Conservation (phyloP, 2,797 vertebrate genomes). For the Scolopax rusticola region DNA sequence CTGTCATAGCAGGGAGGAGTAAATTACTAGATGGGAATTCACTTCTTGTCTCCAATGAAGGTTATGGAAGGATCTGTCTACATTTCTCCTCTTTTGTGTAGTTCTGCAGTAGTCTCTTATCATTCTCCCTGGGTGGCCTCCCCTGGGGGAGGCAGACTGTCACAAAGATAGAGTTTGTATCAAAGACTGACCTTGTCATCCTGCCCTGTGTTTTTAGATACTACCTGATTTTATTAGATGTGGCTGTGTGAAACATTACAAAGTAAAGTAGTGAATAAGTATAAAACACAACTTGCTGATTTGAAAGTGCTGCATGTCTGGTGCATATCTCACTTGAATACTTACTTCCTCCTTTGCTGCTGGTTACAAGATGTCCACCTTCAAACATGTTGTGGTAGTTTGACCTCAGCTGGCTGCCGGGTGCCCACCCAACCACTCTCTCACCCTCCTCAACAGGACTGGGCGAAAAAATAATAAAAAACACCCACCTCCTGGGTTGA, state of each 20-base stretch:
- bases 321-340: background rate
- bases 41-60: background rate
- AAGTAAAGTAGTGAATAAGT: background rate
- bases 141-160: background rate
- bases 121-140: background rate
- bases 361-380: background rate
- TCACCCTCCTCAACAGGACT: background rate
- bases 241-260: background rate
- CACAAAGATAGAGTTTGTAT: background rate
- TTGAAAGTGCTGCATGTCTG: background rate
- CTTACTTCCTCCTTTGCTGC: background rate
- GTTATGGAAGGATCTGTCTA: background rate
- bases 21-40: background rate
- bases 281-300: background rate
- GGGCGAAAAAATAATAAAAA: background rate
- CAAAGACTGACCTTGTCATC: background rate
- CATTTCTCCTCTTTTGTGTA: background rate
- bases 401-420: background rate
- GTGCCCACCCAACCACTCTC: background rate
- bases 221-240: background rate
- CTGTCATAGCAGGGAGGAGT: background rate
- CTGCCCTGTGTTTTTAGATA: background rate
- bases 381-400: background rate
- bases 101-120: background rate
- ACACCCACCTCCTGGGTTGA: background rate